Conservation (phyloP, 1,140 invertebrate species). For the Diprion similis region DNA sequence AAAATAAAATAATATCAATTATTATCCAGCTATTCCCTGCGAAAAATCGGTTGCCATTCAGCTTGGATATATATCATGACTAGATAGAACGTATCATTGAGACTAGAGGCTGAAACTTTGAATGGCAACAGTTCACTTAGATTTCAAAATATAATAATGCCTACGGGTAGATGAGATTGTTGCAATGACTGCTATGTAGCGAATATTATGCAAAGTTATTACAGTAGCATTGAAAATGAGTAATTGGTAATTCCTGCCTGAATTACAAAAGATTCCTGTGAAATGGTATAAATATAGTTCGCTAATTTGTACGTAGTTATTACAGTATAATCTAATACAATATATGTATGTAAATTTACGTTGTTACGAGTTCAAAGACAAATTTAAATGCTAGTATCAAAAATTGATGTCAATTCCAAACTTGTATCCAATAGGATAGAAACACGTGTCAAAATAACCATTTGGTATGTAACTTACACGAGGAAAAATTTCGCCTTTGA, state of each 20-base stretch:
- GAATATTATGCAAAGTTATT: neutral
- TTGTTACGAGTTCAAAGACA: neutral
- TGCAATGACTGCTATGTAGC: neutral
- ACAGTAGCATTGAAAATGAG: neutral
- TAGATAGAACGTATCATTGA: conserved; percentile 4
- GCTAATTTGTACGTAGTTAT: neutral
- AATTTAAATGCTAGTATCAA: neutral
- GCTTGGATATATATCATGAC: neutral
- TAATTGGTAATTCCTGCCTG: neutral
- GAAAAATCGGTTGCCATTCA: conserved; percentile 7
- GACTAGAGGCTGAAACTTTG: neutral
- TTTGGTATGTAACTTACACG: neutral
- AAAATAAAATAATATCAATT: conserved; percentile 1
- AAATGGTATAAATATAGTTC: neutral
- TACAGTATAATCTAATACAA: conserved; percentile 49
- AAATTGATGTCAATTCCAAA: neutral
- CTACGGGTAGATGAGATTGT: conserved; percentile 2
- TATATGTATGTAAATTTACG: conserved; percentile 54
- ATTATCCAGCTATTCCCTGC: conserved; percentile 11
- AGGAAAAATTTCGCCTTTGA: neutral
- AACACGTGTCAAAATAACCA: neutral
- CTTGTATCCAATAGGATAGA: neutral
- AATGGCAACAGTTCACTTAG: neutral
- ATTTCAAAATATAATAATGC: neutral
- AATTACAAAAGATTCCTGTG: too few species aligned